Conservation (phyloP, 2,113 vertebrate species). For the Sylvicapra grimmia region DNA sequence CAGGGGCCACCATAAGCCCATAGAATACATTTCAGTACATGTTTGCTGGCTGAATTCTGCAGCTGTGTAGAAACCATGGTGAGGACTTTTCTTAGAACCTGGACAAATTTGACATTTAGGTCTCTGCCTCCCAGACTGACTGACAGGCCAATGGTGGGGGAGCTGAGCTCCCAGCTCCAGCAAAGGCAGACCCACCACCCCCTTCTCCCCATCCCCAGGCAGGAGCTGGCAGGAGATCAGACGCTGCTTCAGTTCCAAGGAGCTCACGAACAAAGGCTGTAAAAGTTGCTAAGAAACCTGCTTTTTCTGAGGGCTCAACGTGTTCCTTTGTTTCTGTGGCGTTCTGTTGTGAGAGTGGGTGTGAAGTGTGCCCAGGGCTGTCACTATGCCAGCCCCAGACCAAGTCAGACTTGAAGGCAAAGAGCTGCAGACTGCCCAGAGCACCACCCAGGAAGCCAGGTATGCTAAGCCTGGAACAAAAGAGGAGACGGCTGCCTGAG, state of each 20-base stretch:
- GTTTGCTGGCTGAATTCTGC: not conserved
- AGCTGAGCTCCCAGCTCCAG: not conserved
- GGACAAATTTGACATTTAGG: not conserved
- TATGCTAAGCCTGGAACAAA: not conserved
- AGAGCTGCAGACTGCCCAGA: not conserved
- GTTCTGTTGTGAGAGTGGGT: not conserved
- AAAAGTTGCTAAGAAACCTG: constrained; percentile 51
- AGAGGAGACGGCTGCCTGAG: not conserved
- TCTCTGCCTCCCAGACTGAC: not conserved
- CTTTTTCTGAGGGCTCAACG: not conserved
- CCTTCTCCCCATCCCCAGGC: not conserved
- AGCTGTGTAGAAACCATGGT: not conserved
- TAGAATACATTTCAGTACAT: not conserved
- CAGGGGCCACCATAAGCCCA: not conserved
- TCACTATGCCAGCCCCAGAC: not conserved
- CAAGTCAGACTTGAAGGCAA: not conserved
- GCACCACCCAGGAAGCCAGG: rapidly evolving
- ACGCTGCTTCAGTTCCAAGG: not conserved
- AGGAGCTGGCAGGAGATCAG: constrained; percentile 25
- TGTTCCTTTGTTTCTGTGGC: not conserved
- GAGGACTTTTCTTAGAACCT: not conserved
- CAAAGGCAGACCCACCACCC: not conserved
- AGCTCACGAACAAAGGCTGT: constrained; percentile 19
- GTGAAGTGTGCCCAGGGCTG: not conserved
- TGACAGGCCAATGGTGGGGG: not conserved